Evolutionary conservation across 37 sponge, comb jelly and placozoan species (phyloP).

Genomic region (Chondrilla cf. caribensis): DNA sequence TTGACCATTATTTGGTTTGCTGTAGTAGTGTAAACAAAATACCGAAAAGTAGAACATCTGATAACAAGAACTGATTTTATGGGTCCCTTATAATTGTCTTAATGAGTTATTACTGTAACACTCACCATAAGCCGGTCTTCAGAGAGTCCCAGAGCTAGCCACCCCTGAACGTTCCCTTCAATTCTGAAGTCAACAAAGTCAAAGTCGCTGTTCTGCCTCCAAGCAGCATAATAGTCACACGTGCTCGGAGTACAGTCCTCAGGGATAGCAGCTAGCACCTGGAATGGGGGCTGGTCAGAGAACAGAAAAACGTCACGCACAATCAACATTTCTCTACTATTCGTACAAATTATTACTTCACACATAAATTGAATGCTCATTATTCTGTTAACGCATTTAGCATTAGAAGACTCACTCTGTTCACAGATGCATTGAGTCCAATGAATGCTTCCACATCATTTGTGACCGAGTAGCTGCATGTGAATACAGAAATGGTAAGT

Average conservation of each 20-base stretch:
- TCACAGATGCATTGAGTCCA: not conserved
- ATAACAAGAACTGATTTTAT: too few species aligned
- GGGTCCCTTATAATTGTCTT: too few species aligned
- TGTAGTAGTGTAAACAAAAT: too few species aligned
- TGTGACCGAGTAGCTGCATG: not conserved
- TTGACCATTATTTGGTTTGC: too few species aligned
- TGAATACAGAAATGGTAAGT: not conserved
- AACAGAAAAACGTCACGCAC: not conserved
- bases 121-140: slow-evolving; percentile 26
- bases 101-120: too few species aligned
- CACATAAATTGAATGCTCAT: too few species aligned
- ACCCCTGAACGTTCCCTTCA: slow-evolving; percentile 22
- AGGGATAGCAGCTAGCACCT: slow-evolving; percentile 14
- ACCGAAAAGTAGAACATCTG: too few species aligned
- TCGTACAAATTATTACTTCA: too few species aligned
- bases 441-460: not conserved
- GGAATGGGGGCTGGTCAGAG: not conserved
- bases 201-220: not conserved
- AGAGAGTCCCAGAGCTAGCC: slow-evolving; percentile 71
- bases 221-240: slow-evolving; percentile 22
- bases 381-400: too few species aligned
- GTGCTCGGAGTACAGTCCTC: not conserved
- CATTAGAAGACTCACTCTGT: not conserved
- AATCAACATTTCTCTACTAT: too few species aligned
- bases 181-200: not conserved